phyloP scores from a whole-genome alignment of 2,888 invertebrate species.

The Nasonovia ribisnigri region DNA sequence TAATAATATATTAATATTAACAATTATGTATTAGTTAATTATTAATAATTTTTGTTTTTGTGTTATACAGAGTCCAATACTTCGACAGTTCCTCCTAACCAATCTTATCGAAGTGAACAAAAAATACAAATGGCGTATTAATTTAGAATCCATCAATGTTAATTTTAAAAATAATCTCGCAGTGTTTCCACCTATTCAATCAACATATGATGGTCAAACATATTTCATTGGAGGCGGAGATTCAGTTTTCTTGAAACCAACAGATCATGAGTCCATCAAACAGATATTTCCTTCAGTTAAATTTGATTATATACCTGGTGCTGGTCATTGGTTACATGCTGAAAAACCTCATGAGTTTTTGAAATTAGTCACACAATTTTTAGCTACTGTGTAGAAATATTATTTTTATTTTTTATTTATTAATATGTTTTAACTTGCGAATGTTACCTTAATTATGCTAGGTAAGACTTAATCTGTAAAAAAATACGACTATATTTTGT shows the following conservation, averaged over 20 bases:
- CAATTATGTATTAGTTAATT: not conserved
- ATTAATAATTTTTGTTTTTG: conserved; percentile 28
- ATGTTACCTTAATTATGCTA: not conserved
- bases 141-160: conserved; percentile 79
- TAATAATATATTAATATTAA: not conserved
- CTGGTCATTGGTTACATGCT: conserved; percentile 95
- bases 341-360: conserved; percentile 88
- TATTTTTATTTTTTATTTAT: not conserved
- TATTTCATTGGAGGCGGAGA: conserved; percentile 86
- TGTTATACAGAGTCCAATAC: conserved; percentile 69
- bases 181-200: conserved; percentile 75
- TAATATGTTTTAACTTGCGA: not conserved
- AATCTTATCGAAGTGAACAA: conserved; percentile 82
- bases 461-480: not conserved
- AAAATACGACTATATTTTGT: not conserved
- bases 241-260: conserved; percentile 82
- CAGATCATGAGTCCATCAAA: conserved; percentile 77
- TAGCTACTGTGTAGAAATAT: conserved; percentile 70
- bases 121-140: conserved; percentile 83
- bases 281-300: conserved; percentile 81
- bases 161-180: conserved; percentile 78
- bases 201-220: conserved; percentile 77
- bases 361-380: conserved; percentile 76
- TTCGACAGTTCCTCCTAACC: conserved; percentile 83
- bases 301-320: conserved; percentile 80